phyloP scores from a whole-genome alignment of 30 jellyfish, hydroid and myxozoan genomes.

The Chrysaora quinquecirrha region DNA sequence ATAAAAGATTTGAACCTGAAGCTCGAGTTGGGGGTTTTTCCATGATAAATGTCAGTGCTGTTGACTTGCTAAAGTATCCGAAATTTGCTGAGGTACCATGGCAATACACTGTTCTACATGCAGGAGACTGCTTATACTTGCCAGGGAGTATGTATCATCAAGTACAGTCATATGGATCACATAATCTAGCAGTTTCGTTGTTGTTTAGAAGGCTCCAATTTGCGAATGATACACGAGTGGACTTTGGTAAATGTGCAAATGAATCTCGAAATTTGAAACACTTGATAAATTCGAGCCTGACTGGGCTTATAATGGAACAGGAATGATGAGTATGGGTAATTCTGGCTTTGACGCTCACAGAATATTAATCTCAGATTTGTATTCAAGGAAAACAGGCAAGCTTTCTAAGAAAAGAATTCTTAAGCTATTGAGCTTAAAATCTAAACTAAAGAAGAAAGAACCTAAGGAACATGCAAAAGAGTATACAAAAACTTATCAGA shows the following conservation, averaged over 20 bases:
- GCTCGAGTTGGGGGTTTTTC: slow-evolving; percentile 73
- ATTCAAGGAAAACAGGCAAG: slow-evolving; percentile 20
- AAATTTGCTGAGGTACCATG: slow-evolving; percentile 78
- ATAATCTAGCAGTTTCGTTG: slow-evolving; percentile 80
- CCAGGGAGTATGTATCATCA: slow-evolving; percentile 93
- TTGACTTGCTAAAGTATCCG: slow-evolving; percentile 57
- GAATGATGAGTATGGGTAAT: slow-evolving; percentile 79
- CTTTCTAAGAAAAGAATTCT: slow-evolving; percentile 12
- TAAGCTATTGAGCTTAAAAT: too few species aligned
- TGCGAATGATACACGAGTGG: neutral
- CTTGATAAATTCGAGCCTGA: slow-evolving; percentile 75
- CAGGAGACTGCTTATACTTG: slow-evolving; percentile 87
- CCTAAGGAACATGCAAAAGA: slow-evolving; percentile 29
- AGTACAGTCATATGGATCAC: slow-evolving; percentile 76
- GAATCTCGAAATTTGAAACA: slow-evolving; percentile 15
- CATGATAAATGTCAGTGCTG: slow-evolving; percentile 66
- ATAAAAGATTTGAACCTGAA: slow-evolving; percentile 43
- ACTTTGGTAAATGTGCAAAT: slow-evolving; percentile 44
- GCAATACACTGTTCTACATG: slow-evolving; percentile 64
- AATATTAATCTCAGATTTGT: neutral
- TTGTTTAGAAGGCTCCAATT: slow-evolving; percentile 62
- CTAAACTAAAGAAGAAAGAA: too few species aligned
- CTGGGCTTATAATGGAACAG: slow-evolving; percentile 78
- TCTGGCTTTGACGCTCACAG: slow-evolving; percentile 37
- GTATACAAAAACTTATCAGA: slow-evolving; percentile 6